These are phyloP conservation scores for Holocentrus rufus DNA, from an alignment of 2,797 vertebrate genomes.

Conservation along the genomic window DNA sequence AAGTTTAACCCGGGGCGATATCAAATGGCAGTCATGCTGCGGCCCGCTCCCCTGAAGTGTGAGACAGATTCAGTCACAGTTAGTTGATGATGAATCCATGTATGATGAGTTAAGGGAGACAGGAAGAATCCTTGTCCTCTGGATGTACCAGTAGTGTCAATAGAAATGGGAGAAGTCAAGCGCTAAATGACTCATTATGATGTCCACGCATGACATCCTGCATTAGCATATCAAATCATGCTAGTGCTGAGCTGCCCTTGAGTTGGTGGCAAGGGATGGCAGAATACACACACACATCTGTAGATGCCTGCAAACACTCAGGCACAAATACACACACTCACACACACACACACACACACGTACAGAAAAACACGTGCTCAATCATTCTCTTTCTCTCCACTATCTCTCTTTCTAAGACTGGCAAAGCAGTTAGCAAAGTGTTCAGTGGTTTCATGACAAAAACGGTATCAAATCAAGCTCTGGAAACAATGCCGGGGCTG, in stretches of 20 bases:
- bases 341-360: neutral
- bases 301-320: no score
- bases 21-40: neutral
- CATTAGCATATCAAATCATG: slow-evolving; percentile 80
- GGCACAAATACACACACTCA: neutral
- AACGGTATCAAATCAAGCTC: slow-evolving; percentile 46
- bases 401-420: slow-evolving; percentile 10
- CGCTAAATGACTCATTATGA: slow-evolving; percentile 80
- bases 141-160: slow-evolving; percentile 74
- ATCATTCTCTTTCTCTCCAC: neutral
- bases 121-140: slow-evolving; percentile 67
- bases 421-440: slow-evolving; percentile 50
- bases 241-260: slow-evolving; percentile 67
- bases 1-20: slow-evolving; percentile 3
- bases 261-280: slow-evolving; percentile 27
- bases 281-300: neutral
- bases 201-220: slow-evolving; percentile 74
- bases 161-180: slow-evolving; percentile 73
- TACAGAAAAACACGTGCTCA: no score
- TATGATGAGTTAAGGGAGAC: slow-evolving; percentile 52
- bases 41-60: neutral
- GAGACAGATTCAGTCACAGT: slow-evolving; percentile 28
- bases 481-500: slow-evolving; percentile 58
- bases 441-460: slow-evolving; percentile 37
- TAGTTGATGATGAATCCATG: slow-evolving; percentile 34